These are phyloP conservation scores for Gobionotothen gibberifrons DNA, from an alignment of 2,797 vertebrate species.

Conservation along the genomic window DNA sequence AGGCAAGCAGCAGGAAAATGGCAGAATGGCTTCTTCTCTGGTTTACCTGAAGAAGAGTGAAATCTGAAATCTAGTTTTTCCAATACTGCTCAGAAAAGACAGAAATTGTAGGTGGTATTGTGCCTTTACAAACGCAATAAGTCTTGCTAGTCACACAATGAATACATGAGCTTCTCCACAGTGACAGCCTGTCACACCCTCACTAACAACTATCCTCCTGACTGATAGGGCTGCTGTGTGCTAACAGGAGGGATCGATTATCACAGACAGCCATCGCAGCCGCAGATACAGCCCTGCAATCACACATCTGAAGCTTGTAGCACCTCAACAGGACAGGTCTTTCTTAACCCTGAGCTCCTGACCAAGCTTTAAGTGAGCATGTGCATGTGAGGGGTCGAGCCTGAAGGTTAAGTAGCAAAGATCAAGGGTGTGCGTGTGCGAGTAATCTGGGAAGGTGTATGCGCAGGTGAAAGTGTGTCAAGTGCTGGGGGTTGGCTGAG, in stretches of 20 bases:
- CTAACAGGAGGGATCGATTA: constrained; percentile 75
- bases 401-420: constrained; percentile 46
- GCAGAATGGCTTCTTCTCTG: constrained; percentile 27
- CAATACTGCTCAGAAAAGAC: constrained; percentile 1
- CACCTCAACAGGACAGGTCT: constrained; percentile 31
- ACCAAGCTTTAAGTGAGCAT: constrained; percentile 17
- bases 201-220: constrained; percentile 61
- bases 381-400: constrained; percentile 20
- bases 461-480: constrained; percentile 37
- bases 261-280: constrained; percentile 68
- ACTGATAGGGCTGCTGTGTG: constrained; percentile 63
- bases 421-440: constrained; percentile 25
- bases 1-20: constrained; percentile 32
- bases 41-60: background rate
- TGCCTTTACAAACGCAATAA: constrained; percentile 23
- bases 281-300: constrained; percentile 57
- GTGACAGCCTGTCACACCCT: constrained; percentile 51
- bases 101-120: background rate
- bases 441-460: constrained; percentile 21
- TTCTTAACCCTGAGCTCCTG: constrained; percentile 27
- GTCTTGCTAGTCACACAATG: constrained; percentile 26
- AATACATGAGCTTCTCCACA: constrained; percentile 57
- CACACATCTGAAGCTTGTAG: constrained; percentile 34
- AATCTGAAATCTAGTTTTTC: constrained; percentile 9
- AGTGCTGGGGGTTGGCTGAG: constrained; percentile 11